Conservation (phyloP, 2,888 invertebrate species). For the Chymomyza caudatula region DNA sequence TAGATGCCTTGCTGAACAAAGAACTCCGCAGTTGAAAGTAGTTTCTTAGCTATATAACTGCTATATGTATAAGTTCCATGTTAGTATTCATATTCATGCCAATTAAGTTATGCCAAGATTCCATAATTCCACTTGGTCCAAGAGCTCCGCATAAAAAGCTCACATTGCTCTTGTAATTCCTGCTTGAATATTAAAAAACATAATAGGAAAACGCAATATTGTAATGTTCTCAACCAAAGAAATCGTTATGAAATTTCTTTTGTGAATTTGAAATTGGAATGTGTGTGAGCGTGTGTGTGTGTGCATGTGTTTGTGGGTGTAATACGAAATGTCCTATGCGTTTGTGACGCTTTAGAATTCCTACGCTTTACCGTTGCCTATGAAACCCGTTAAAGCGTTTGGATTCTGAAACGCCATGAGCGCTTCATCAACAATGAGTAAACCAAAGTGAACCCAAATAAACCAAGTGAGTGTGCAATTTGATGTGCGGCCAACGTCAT, state of each 20-base stretch:
- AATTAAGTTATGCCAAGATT: no score
- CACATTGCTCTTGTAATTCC: no score
- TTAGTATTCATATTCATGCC: no score
- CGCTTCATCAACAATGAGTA: constrained; percentile 12
- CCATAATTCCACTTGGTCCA: no score
- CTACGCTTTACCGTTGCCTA: constrained; percentile 93
- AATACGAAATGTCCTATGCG: constrained; percentile 21
- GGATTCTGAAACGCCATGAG: constrained; percentile 92
- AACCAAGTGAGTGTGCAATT: background rate
- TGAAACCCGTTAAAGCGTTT: constrained; percentile 91
- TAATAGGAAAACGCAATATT: background rate
- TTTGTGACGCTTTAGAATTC: constrained; percentile 92
- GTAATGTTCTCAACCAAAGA: background rate
- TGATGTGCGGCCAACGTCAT: no score
- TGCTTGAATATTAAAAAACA: background rate
- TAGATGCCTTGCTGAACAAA: no score
- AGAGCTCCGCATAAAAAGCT: no score
- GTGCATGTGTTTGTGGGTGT: background rate
- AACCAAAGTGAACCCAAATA: background rate
- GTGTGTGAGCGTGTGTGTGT: background rate
- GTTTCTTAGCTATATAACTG: no score
- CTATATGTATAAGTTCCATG: no score
- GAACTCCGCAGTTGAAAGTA: no score
- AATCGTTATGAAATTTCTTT: background rate
- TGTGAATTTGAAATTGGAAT: background rate